A percentile compares a stretch with the other conserved stretches of the same genome.
These are phyloP conservation scores for Pipa parva DNA, from an alignment of 2,113 vertebrate genomes.

Conservation along the genomic window DNA sequence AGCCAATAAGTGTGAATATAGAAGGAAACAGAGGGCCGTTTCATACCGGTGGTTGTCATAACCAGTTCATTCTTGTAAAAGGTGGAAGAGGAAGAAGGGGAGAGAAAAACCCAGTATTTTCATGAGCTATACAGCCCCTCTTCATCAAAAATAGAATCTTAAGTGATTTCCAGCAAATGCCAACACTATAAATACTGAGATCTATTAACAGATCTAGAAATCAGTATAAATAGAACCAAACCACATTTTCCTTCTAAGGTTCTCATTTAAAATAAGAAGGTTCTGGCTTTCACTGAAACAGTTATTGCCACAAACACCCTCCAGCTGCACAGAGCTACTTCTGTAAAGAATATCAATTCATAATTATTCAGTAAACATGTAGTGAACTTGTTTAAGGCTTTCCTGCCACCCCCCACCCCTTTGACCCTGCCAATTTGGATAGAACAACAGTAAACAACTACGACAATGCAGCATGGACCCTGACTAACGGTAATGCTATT, in stretches of 20 bases:
- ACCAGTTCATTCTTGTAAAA: slow-evolving; percentile 16
- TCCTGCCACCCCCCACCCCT: too few species aligned
- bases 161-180: slow-evolving; percentile 9
- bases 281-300: too few species aligned
- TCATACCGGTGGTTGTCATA: slow-evolving; percentile 21
- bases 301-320: too few species aligned
- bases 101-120: background rate
- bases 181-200: slow-evolving; percentile 2
- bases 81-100: background rate
- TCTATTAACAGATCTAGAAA: background rate
- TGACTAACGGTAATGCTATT: too few species aligned
- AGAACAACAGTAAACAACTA: too few species aligned
- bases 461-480: too few species aligned
- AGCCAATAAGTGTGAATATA: slow-evolving; percentile 6
- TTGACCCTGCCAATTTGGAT: too few species aligned
- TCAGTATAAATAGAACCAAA: background rate
- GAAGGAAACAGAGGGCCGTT: slow-evolving; percentile 23
- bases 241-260: background rate
- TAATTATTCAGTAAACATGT: too few species aligned
- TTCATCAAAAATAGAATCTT: slow-evolving; percentile 22
- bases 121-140: background rate
- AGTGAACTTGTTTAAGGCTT: too few species aligned
- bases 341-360: too few species aligned
- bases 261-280: too few species aligned
- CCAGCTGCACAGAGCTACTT: too few species aligned